These are phyloP conservation scores for Platysteira castanea DNA, from an alignment of 2,113 vertebrate species.

Conservation along the genomic window DNA sequence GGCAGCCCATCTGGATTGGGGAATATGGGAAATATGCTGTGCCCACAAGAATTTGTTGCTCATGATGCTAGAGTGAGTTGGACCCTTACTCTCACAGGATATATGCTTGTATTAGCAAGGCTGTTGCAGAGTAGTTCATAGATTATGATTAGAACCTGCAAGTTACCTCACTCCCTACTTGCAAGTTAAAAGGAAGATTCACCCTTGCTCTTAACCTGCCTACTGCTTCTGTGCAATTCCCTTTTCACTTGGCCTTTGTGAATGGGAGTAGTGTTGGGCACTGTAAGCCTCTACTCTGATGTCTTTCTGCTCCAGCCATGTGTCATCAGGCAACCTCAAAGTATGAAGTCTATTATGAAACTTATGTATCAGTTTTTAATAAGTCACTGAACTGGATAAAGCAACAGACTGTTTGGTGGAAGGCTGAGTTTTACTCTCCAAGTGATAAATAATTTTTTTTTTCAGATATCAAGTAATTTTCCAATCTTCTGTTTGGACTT, in stretches of 20 bases:
- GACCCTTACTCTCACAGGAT: not conserved
- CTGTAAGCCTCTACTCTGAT: not conserved
- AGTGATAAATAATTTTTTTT: not conserved
- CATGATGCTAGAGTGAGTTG: not conserved
- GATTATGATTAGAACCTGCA: not conserved
- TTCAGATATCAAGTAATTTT: not conserved
- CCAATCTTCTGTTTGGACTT: not conserved
- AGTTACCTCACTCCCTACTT: not conserved
- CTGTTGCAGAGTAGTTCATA: not conserved
- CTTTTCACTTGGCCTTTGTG: not conserved
- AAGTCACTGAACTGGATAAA: slow-evolving; percentile 17
- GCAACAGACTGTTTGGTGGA: not conserved
- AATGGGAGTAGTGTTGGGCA: not conserved
- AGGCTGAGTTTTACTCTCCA: not conserved
- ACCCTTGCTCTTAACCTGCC: not conserved
- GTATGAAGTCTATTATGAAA: slow-evolving; percentile 24
- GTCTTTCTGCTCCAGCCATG: not conserved
- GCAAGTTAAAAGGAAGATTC: not conserved
- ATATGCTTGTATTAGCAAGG: not conserved
- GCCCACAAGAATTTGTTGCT: not conserved
- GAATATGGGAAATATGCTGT: not conserved
- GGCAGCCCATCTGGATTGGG: not conserved
- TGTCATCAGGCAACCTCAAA: not conserved
- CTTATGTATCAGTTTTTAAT: not conserved
- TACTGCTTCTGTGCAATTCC: not conserved